A percentile compares a stretch with the other conserved stretches of the same genome.
These are phyloP conservation scores for Trichonephila clavata DNA, from an alignment of 1,140 invertebrate genomes.

Conservation along the genomic window DNA sequence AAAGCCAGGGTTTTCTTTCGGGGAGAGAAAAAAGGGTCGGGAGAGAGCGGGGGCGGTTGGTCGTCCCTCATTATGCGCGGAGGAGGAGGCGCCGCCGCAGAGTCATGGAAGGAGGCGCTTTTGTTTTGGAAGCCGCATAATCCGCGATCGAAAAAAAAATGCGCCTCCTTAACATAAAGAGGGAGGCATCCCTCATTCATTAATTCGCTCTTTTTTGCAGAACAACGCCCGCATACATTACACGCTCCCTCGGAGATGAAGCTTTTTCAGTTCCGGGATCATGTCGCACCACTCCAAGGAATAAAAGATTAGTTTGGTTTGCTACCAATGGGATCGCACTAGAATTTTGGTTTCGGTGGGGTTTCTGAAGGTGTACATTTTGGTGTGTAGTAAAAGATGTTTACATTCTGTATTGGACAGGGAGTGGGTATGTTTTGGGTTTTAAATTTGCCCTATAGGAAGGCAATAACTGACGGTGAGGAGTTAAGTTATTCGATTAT, in stretches of 20 bases:
- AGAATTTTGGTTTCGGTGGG: no score
- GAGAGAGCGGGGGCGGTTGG: constrained; percentile 41
- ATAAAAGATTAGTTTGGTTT: no score
- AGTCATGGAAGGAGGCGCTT: constrained; percentile 55
- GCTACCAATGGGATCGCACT: no score
- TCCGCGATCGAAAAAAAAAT: constrained; percentile 25
- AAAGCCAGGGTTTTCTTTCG: not conserved
- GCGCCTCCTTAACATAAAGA: constrained; percentile 67
- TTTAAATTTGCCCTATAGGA: no score
- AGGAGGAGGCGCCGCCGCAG: constrained; percentile 15
- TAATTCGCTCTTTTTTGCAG: constrained; percentile 54
- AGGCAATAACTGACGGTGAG: no score
- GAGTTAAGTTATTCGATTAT: no score
- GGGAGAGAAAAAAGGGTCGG: constrained; percentile 15
- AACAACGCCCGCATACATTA: constrained; percentile 40
- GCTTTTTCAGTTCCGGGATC: constrained; percentile 31
- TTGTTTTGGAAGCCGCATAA: constrained; percentile 67
- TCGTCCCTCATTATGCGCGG: constrained; percentile 63
- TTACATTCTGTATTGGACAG: no score
- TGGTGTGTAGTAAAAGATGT: no score
- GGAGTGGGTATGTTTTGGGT: no score
- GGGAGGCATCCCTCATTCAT: constrained; percentile 55
- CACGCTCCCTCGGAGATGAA: not conserved
- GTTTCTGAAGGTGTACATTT: no score
- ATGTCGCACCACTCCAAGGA: no score